A percentile compares a stretch with the other conserved stretches of the same genome.
Evolutionary conservation across 1,140 invertebrate species (phyloP).

Genomic region (Drosophila auraria): DNA sequence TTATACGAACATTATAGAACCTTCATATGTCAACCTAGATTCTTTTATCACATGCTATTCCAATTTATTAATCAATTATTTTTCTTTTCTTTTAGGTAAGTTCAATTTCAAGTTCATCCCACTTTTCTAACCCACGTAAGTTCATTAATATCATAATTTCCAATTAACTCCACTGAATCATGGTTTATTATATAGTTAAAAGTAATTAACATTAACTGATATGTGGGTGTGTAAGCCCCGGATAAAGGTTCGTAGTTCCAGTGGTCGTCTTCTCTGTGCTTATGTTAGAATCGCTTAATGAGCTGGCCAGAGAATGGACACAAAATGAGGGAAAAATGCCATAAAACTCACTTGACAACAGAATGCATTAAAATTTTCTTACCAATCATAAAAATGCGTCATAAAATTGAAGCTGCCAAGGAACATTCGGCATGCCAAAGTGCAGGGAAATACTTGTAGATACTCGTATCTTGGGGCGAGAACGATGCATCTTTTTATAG

Average conservation of each 20-base stretch:
- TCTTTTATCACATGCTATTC: not conserved
- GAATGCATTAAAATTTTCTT: constrained; percentile 74
- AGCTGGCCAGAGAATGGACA: constrained; percentile 31
- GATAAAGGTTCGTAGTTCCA: constrained; percentile 30
- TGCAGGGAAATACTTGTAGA: constrained; percentile 20
- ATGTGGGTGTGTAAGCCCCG: constrained; percentile 1
- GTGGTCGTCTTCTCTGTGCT: not conserved
- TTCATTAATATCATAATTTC: not conserved
- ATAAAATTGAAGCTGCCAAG: constrained; percentile 69
- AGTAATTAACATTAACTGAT: constrained; percentile 41
- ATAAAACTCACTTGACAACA: constrained; percentile 67
- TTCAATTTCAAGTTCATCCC: constrained; percentile 10
- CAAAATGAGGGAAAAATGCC: constrained; percentile 17
- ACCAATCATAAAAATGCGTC: constrained; percentile 72
- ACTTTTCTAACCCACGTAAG: constrained; percentile 5
- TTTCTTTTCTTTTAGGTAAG: constrained; percentile 60
- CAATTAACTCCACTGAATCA: constrained; percentile 26
- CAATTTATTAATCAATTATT: constrained; percentile 11
- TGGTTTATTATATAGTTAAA: constrained; percentile 39
- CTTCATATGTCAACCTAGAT: not conserved
- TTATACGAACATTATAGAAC: not conserved
- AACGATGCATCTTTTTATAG: constrained; percentile 65
- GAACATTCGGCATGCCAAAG: constrained; percentile 43
- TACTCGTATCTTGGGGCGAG: constrained; percentile 18
- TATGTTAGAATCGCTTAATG: constrained; percentile 25